phyloP scores from a whole-genome alignment of 2,797 vertebrate species.

The Odontamblyopus rebecca region DNA sequence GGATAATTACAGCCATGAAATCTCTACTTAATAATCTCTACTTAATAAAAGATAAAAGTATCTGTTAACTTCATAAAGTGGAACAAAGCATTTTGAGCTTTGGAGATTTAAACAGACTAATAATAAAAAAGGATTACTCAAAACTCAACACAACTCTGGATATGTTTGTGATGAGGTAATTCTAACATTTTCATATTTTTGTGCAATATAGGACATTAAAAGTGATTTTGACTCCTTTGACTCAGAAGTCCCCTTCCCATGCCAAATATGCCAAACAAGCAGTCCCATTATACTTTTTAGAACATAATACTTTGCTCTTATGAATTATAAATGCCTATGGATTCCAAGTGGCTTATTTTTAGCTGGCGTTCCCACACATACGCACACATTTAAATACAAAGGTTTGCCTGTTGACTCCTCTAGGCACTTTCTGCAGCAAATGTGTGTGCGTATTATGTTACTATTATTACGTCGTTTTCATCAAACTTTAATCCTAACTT shows the following conservation, averaged over 20 bases:
- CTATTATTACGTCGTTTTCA: background rate
- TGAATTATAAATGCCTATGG: slow-evolving; percentile 66
- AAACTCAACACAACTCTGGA: too few species aligned
- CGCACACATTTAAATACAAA: slow-evolving; percentile 21
- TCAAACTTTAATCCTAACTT: background rate
- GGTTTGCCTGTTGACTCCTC: slow-evolving; percentile 23
- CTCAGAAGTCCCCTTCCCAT: slow-evolving; percentile 9
- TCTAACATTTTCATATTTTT: too few species aligned
- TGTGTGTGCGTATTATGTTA: background rate
- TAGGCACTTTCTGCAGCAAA: slow-evolving; percentile 7
- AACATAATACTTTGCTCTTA: slow-evolving; percentile 59
- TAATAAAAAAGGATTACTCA: too few species aligned
- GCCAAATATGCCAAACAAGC: slow-evolving; percentile 22
- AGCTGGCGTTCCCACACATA: slow-evolving; percentile 17
- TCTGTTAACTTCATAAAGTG: too few species aligned
- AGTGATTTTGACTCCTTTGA: background rate
- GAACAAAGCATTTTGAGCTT: too few species aligned
- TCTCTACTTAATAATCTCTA: too few species aligned
- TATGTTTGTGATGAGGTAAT: too few species aligned
- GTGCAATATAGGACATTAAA: too few species aligned
- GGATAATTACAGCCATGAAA: too few species aligned
- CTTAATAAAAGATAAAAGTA: too few species aligned
- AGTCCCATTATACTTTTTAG: slow-evolving; percentile 49
- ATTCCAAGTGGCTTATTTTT: slow-evolving; percentile 61
- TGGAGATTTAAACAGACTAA: too few species aligned